Percentiles rank a stretch among this genome's conserved stretches.
Evolutionary conservation across 2,888 invertebrate species (phyloP).

Genomic region (Zootermopsis nevadensis): DNA sequence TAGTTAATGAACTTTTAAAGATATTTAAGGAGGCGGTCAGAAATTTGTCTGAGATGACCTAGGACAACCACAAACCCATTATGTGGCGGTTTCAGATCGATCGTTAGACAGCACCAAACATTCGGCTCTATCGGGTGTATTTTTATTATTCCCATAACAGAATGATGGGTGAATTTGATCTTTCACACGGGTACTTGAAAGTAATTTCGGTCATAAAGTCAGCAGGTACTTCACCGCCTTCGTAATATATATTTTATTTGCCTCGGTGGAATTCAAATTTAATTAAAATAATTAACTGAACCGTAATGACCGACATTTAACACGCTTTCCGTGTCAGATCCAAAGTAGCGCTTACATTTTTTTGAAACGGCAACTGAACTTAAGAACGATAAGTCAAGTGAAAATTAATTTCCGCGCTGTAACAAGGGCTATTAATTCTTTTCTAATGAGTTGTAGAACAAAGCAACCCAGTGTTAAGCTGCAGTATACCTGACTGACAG

Average conservation of each 20-base stretch:
- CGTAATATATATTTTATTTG: background rate
- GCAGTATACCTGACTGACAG: background rate
- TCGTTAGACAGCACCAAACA: too few relatives aligned
- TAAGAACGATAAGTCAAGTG: background rate
- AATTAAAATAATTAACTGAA: background rate
- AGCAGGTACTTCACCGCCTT: background rate
- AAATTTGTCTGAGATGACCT: too few relatives aligned
- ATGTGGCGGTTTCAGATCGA: too few relatives aligned
- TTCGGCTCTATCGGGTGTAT: too few relatives aligned
- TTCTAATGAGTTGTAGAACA: background rate
- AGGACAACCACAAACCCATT: too few relatives aligned
- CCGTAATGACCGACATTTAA: background rate
- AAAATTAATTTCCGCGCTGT: background rate
- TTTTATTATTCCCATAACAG: too few relatives aligned
- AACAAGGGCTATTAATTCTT: background rate
- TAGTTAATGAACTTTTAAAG: too few relatives aligned
- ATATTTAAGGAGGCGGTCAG: too few relatives aligned
- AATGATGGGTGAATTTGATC: background rate
- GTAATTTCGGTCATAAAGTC: background rate
- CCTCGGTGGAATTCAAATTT: background rate
- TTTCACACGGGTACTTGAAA: background rate
- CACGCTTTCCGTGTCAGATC: background rate
- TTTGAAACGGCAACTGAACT: background rate
- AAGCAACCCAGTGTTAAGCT: background rate
- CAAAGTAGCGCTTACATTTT: background rate